Evolutionary conservation across 2,888 invertebrate genomes (phyloP).

Genomic region (Eurois occulta): DNA sequence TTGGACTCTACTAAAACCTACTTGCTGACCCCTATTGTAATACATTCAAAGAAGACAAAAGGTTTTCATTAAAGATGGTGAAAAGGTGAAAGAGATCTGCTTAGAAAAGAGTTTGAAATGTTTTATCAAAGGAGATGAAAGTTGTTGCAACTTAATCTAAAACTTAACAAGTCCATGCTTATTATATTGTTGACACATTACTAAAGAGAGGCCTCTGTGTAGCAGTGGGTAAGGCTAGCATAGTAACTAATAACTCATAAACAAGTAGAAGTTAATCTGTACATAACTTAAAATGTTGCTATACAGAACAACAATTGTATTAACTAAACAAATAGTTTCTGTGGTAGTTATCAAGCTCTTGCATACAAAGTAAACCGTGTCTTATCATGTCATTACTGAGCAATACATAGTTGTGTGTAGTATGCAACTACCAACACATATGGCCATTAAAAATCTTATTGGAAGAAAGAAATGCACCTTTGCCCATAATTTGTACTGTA

Average conservation of each 20-base stretch:
- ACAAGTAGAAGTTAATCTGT: not conserved
- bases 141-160: not conserved
- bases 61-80: not conserved
- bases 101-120: not conserved
- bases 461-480: not conserved
- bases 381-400: constrained; percentile 18
- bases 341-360: constrained; percentile 13
- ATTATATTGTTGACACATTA: not conserved
- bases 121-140: no score
- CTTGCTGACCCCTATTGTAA: no score
- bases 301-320: constrained; percentile 25
- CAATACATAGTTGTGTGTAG: not conserved
- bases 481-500: constrained; percentile 5
- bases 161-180: not conserved
- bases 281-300: not conserved
- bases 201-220: not conserved
- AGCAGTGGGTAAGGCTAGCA: not conserved
- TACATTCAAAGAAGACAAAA: not conserved
- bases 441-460: not conserved
- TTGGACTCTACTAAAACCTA: no score
- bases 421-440: constrained; percentile 22
- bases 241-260: not conserved
- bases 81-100: not conserved
- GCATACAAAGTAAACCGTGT: constrained; percentile 22
- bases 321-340: constrained; percentile 9